Evolutionary conservation across 1,140 invertebrate genomes (phyloP), one percentile per base, ranked within the genome.

Genomic region (Sinella curviseta): DNA sequence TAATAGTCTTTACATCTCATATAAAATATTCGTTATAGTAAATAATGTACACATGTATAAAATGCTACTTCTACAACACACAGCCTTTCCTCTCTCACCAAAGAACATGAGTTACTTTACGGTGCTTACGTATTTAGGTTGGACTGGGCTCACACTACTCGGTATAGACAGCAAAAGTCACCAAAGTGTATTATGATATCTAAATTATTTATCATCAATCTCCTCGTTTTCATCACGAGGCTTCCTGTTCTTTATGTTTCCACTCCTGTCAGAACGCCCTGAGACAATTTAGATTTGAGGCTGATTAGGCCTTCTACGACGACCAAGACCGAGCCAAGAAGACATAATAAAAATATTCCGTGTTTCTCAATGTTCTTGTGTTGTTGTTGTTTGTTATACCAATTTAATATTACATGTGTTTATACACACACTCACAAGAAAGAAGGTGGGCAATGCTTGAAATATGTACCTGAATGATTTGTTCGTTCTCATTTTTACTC

Each of bases 141-240:
- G 8, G 39, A 20, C 20, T 48, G 8, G 20, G 39, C 8, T 48
- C 39, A 48, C 39, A 48, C 39, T 48, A 20, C 39, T 8, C 8
- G 20, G 8, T 12, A 12, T 48, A 48, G 20, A 8, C 8, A 48
- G 8, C 39, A 48, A 8, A 12, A 48, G 8, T 48, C 39, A 48
- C 39, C 39, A 65, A 65, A 65, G 57, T 65, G 57, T 65, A 65
- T 65, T 65, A 17, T 65, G 57, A 65, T 65, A 65, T 65, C 57
- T 65, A 65, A 65, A 65, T 65, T 65, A 65, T 65, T 65, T 65
- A 65, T 65, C 57, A 65, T 65, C 57, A 65, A 65, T 65, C 39
- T 48, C 20, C 57, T 65, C 57, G 57, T 65, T 65, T 65, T 65
- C 57, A 65, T 65, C 57, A 65, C 57, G 57, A 65, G 57, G 57